phyloP scores from a whole-genome alignment of 1,140 invertebrate species.

The Philopotamus ludificatus region DNA sequence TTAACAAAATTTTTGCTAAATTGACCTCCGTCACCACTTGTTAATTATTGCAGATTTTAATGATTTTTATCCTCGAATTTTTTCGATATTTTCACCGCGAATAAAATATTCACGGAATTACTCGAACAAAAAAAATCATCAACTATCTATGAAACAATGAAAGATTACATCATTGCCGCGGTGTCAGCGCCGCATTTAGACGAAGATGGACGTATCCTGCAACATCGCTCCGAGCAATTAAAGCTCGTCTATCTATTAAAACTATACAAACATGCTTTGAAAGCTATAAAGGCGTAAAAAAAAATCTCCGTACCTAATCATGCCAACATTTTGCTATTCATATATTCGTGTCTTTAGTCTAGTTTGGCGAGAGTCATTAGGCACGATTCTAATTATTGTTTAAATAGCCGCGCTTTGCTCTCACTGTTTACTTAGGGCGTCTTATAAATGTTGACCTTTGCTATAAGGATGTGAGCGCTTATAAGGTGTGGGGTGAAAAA shows the following conservation, averaged over 20 bases:
- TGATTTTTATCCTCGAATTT: too few species aligned
- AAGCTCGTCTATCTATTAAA: too few species aligned
- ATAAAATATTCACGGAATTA: too few species aligned
- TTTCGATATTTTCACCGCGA: too few species aligned
- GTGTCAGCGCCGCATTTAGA: constrained; percentile 5
- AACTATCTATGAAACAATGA: constrained; percentile 1
- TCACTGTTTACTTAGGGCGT: too few species aligned
- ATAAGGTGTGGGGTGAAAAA: background rate
- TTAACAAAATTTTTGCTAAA: too few species aligned
- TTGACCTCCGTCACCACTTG: too few species aligned
- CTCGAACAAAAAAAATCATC: too few species aligned
- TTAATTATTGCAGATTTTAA: too few species aligned
- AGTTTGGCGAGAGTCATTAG: background rate
- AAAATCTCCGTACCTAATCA: background rate
- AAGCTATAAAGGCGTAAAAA: background rate
- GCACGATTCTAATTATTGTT: background rate
- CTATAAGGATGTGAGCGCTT: background rate
- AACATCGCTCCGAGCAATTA: background rate
- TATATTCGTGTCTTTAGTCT: background rate
- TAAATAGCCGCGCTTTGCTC: background rate
- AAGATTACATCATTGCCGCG: constrained; percentile 5
- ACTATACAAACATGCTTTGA: too few species aligned
- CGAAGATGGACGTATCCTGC: background rate
- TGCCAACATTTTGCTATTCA: background rate
- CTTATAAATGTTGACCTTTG: background rate